A percentile compares a stretch with the other conserved stretches of the same genome.
Conservation (phyloP, 1,140 invertebrate species). For the Belonocnema kinseyi region DNA sequence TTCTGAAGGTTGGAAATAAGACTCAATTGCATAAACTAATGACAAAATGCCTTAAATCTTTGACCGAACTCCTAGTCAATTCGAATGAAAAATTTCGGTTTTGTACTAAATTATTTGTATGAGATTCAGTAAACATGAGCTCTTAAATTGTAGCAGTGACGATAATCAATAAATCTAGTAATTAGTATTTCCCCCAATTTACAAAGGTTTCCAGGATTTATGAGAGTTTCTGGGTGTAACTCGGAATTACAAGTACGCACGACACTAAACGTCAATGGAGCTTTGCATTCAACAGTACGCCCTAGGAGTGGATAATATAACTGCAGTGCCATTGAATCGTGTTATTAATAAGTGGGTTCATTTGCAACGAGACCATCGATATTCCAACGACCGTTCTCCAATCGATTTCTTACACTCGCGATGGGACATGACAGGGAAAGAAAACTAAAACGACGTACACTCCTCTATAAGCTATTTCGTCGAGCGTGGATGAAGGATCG, state of each 20-base stretch:
- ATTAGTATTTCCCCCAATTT: too few relatives aligned
- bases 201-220: background rate
- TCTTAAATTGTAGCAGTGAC: too few relatives aligned
- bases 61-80: too few relatives aligned
- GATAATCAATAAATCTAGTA: too few relatives aligned
- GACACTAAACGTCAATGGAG: background rate
- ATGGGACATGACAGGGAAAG: background rate
- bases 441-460: background rate
- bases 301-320: background rate
- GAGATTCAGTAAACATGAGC: too few relatives aligned
- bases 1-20: too few relatives aligned
- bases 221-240: background rate
- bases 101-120: too few relatives aligned
- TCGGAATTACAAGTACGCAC: background rate
- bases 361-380: background rate
- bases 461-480: background rate
- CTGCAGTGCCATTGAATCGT: background rate
- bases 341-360: conserved; percentile 4
- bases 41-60: too few relatives aligned
- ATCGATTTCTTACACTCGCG: background rate
- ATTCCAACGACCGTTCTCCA: background rate
- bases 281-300: background rate
- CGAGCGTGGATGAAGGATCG: conserved; percentile 1
- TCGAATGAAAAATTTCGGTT: too few relatives aligned
- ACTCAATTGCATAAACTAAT: too few relatives aligned